A percentile compares a stretch with the other conserved stretches of the same genome.
Conservation (phyloP, 2,888 invertebrate species). For the Cantharis rustica region DNA sequence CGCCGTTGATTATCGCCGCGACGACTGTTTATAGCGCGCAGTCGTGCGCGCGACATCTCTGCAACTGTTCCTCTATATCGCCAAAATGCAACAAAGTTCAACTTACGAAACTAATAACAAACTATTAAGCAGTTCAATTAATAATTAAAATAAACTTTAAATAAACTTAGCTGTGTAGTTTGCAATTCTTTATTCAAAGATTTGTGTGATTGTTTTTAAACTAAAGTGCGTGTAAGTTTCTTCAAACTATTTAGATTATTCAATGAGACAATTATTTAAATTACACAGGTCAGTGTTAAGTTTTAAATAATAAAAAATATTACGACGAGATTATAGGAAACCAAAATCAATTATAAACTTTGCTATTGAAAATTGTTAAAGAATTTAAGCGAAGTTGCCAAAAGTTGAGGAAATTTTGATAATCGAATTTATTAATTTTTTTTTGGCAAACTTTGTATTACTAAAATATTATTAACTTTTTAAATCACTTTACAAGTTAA, state of each 20-base stretch:
- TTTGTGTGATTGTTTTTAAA: neutral
- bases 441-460: neutral
- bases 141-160: neutral
- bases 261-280: neutral
- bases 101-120: constrained; percentile 12
- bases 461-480: neutral
- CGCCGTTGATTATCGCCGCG: constrained; percentile 29
- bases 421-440: neutral
- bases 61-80: constrained; percentile 20
- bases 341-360: neutral
- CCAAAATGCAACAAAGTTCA: constrained; percentile 11
- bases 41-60: constrained; percentile 22
- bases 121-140: neutral
- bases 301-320: neutral
- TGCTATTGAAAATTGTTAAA: neutral
- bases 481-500: neutral
- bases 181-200: neutral
- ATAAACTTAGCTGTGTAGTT: neutral
- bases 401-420: neutral
- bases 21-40: constrained; percentile 21
- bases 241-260: neutral
- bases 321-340: neutral
- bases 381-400: neutral
- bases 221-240: neutral
- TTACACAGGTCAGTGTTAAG: neutral